A percentile compares a stretch with the other conserved stretches of the same genome.
Evolutionary conservation across 2,113 vertebrate genomes (phyloP).

Genomic region (Megaleporinus macrocephalus): DNA sequence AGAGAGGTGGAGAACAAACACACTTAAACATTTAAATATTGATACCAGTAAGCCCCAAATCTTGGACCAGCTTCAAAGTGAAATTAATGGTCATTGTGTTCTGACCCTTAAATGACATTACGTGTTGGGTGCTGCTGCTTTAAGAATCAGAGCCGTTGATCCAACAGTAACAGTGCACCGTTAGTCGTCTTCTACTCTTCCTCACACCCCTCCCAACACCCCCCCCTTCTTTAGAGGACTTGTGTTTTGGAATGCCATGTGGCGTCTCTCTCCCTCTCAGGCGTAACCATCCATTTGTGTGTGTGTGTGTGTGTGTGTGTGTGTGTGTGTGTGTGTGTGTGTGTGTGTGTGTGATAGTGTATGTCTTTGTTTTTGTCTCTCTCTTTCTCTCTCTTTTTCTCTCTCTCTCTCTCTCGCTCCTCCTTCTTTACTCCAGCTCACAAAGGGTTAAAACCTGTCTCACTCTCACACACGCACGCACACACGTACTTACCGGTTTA

Average conservation of each 20-base stretch:
- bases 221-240: conserved; percentile 44
- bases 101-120: not conserved
- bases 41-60: too few relatives aligned
- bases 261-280: conserved; percentile 44
- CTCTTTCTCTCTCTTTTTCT: not conserved
- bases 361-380: not conserved
- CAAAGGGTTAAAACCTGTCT: conserved; percentile 86
- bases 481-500: conserved; percentile 81
- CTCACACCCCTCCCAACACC: conserved; percentile 7
- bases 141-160: conserved; percentile 9
- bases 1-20: too few relatives aligned
- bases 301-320: not conserved
- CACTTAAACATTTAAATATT: too few relatives aligned
- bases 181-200: conserved; percentile 20
- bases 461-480: conserved; percentile 67
- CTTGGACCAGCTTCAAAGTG: not conserved
- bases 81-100: not conserved
- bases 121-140: not conserved
- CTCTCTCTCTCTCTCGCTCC: not conserved
- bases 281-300: conserved; percentile 15
- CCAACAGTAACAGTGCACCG: conserved; percentile 17
- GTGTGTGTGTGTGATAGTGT: not conserved
- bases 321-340: not conserved
- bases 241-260: conserved; percentile 69
- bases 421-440: conserved; percentile 56